Conservation (phyloP, 2,113 vertebrate species). For the human region GRCh38 chr12:132876501-132877000, state of each 20-base stretch:
- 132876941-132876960: too few relatives aligned
- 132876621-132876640: not conserved
- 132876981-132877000: too few relatives aligned
- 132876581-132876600: not conserved
- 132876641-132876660: conserved; percentile 38
- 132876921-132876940: too few relatives aligned
- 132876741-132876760: not conserved
- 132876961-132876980: too few relatives aligned
- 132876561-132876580: not conserved
- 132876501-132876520: not conserved
- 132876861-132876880: too few relatives aligned
- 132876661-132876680: not conserved
- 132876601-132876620: not conserved
- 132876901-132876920: too few relatives aligned
- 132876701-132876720: not conserved
- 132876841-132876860: too few relatives aligned
- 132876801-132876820: too few relatives aligned
- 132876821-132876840: too few relatives aligned
- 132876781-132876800: not conserved
- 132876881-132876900: too few relatives aligned
- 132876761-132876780: not conserved
- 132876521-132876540: not conserved
- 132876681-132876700: not conserved
- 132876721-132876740: not conserved
- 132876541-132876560: not conserved